These are phyloP conservation scores for Agonopterix arenella DNA, from an alignment of 2,888 invertebrate genomes.

Conservation along the genomic window DNA sequence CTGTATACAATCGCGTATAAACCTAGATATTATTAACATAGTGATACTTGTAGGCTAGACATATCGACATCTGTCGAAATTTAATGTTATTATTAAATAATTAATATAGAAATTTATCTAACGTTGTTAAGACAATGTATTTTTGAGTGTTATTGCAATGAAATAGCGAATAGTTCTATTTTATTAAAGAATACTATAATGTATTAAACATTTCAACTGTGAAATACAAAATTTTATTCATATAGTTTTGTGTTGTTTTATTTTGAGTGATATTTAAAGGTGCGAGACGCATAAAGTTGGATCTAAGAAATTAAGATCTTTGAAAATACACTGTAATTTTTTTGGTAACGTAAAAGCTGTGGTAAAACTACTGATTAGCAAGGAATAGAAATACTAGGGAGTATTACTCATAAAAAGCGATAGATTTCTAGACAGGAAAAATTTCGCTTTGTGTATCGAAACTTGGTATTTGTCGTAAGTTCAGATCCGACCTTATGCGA, in stretches of 20 bases:
- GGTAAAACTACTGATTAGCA: too few species aligned
- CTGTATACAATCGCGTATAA: slow-evolving; percentile 30
- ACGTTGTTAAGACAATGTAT: slow-evolving; percentile 64
- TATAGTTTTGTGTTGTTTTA: slow-evolving; percentile 55
- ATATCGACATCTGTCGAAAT: slow-evolving; percentile 15
- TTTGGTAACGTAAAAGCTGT: too few species aligned
- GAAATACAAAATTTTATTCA: slow-evolving; percentile 73
- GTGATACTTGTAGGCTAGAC: slow-evolving; percentile 28
- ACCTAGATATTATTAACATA: slow-evolving; percentile 14
- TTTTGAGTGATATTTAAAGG: not conserved
- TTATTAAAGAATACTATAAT: slow-evolving; percentile 68
- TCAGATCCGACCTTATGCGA: too few species aligned
- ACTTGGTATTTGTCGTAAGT: too few species aligned
- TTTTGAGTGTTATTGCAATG: slow-evolving; percentile 68
- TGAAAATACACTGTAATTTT: too few species aligned
- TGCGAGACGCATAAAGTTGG: too few species aligned
- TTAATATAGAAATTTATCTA: slow-evolving; percentile 45
- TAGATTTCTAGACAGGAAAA: too few species aligned
- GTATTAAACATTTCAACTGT: slow-evolving; percentile 62
- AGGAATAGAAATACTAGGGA: too few species aligned
- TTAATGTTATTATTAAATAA: slow-evolving; percentile 31
- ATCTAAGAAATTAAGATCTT: too few species aligned
- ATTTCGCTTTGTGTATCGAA: too few species aligned
- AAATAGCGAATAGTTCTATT: slow-evolving; percentile 67
- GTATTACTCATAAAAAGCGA: too few species aligned